Percentiles rank a stretch among this genome's conserved stretches.
These are phyloP conservation scores for Eretmochelys imbricata DNA, from an alignment of 2,113 vertebrate genomes.

Conservation along the genomic window DNA sequence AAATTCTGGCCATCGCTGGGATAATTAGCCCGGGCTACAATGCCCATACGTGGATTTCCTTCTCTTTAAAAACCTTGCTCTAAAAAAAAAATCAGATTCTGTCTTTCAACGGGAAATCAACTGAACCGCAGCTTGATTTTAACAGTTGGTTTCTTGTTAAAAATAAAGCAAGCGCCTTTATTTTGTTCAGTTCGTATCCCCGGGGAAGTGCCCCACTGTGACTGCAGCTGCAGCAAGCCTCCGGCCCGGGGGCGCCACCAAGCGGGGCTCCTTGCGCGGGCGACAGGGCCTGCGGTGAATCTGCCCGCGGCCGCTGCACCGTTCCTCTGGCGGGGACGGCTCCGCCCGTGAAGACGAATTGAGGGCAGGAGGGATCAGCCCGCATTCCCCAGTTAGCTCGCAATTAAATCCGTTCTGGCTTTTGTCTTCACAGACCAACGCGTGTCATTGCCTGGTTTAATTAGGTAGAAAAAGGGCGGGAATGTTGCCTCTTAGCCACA, in stretches of 20 bases:
- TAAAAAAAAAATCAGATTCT: not conserved
- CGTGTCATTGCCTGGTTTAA: not conserved
- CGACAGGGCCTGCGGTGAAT: not conserved
- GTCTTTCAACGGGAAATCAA: not conserved
- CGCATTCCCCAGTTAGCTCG: not conserved
- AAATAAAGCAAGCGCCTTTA: not conserved
- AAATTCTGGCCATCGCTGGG: not conserved
- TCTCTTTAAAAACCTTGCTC: not conserved
- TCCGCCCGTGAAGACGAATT: not conserved
- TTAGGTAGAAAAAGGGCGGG: not conserved
- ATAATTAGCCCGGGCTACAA: not conserved
- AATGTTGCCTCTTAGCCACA: conserved; percentile 1
- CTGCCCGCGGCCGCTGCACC: too few species aligned
- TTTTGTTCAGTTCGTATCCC: not conserved
- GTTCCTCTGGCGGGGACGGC: not conserved
- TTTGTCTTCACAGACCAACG: not conserved
- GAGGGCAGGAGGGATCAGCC: not conserved
- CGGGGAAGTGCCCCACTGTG: not conserved
- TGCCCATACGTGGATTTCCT: not conserved
- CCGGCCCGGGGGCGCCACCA: not conserved
- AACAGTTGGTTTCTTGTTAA: not conserved
- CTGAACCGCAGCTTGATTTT: not conserved
- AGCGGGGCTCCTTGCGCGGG: not conserved
- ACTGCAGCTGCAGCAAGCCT: not conserved
- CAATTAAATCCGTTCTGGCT: not conserved